phyloP scores from a whole-genome alignment of 2,888 invertebrate genomes.

The Hyppa rectilinea region DNA sequence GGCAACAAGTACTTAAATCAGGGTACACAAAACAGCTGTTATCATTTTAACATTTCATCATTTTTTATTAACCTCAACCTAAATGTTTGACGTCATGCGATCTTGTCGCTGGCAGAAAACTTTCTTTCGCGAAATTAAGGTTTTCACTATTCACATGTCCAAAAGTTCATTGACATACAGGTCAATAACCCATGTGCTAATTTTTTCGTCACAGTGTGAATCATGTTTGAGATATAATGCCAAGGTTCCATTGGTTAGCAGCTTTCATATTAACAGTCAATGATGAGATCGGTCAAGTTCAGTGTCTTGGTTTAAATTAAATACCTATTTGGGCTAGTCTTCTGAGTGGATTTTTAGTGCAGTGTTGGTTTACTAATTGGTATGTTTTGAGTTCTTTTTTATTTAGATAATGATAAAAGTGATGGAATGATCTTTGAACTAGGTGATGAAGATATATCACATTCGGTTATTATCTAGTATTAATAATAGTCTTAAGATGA shows the following conservation, averaged over 20 bases:
- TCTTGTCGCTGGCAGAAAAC: constrained; percentile 2
- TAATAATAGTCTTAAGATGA: not conserved
- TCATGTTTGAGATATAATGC: constrained; percentile 73
- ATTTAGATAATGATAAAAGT: constrained; percentile 7
- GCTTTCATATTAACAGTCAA: constrained; percentile 35
- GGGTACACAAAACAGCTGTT: constrained; percentile 12
- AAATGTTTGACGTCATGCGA: not conserved
- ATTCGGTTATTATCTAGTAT: constrained; percentile 2
- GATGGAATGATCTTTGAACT: constrained; percentile 40
- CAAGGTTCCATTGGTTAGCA: constrained; percentile 77
- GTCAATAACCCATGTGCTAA: constrained; percentile 75
- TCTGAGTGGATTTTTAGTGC: not conserved
- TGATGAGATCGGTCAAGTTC: constrained; percentile 31
- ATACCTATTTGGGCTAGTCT: not conserved
- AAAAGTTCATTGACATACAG: constrained; percentile 76
- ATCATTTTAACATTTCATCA: not conserved
- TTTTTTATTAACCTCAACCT: not conserved
- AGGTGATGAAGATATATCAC: constrained; percentile 8
- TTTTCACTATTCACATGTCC: constrained; percentile 63
- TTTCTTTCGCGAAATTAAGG: not conserved
- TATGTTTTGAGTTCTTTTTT: constrained; percentile 20
- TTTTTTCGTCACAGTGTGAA: constrained; percentile 73
- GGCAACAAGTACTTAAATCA: not conserved
- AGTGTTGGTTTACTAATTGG: not conserved
- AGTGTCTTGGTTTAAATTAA: constrained; percentile 21